Conservation (phyloP, 2,797 vertebrate genomes). For the Melanogrammus aeglefinus region DNA sequence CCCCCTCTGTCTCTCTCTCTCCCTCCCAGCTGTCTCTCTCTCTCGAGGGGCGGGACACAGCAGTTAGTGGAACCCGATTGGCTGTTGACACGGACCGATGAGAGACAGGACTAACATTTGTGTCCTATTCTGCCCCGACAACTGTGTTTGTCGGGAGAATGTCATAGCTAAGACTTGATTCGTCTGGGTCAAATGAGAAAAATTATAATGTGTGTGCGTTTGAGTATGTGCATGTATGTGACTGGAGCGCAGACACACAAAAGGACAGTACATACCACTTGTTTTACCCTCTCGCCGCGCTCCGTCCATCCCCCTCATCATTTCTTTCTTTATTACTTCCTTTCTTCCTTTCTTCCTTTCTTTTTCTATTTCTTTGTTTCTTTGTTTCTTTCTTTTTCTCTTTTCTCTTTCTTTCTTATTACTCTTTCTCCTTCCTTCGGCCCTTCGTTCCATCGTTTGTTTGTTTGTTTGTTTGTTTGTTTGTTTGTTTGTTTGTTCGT, state of each 20-base stretch:
- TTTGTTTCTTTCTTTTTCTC: too few species aligned
- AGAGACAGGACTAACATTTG: background rate
- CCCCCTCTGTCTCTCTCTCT: too few species aligned
- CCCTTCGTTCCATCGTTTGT: too few species aligned
- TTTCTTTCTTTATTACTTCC: constrained; percentile 13
- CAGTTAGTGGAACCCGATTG: background rate
- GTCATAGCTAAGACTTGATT: background rate
- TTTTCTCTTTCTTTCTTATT: too few species aligned
- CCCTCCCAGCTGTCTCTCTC: background rate
- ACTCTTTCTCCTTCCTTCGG: too few species aligned
- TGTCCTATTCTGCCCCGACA: background rate
- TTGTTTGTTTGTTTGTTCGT: too few species aligned
- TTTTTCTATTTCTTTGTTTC: too few species aligned
- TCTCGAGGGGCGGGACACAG: background rate
- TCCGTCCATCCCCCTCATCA: background rate
- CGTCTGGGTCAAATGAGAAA: background rate
- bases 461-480: too few species aligned
- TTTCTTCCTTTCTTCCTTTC: constrained; percentile 6
- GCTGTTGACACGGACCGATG: background rate
- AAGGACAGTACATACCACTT: constrained; percentile 31
- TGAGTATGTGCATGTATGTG: background rate
- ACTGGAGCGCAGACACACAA: background rate
- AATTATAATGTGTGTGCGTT: constrained; percentile 10
- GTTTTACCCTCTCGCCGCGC: constrained; percentile 32
- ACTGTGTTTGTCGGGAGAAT: background rate